Conservation (phyloP, 2,113 vertebrate genomes). For the Antechinus flavipes region DNA sequence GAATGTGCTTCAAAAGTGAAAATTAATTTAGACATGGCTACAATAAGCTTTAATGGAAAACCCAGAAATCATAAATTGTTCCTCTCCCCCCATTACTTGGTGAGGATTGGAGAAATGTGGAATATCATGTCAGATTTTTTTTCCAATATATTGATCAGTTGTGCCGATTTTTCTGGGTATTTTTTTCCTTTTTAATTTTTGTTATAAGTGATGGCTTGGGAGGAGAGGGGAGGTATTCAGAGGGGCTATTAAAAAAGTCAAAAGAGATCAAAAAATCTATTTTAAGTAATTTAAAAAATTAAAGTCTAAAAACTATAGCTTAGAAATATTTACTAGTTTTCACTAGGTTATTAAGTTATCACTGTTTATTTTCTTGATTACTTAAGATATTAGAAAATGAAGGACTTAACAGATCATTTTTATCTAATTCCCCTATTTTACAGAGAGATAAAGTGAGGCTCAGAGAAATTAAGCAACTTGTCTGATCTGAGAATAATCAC, state of each 20-base stretch:
- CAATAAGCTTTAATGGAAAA: background rate
- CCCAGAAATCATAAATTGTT: background rate
- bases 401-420: background rate
- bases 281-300: slow-evolving; percentile 18
- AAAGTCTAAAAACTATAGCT: slow-evolving; percentile 23
- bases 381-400: background rate
- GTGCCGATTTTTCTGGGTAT: background rate
- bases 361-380: background rate
- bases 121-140: background rate
- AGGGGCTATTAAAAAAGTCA: background rate
- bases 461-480: background rate
- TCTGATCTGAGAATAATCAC: background rate
- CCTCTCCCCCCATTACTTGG: background rate
- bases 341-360: background rate
- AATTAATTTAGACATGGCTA: background rate
- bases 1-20: background rate
- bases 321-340: slow-evolving; percentile 14
- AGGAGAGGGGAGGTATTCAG: background rate
- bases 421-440: background rate
- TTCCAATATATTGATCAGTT: too few species aligned
- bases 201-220: background rate
- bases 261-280: background rate
- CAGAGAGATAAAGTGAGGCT: background rate
- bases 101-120: background rate
- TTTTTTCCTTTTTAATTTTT: background rate